These are phyloP conservation scores for Lasioglossum malachurum DNA, from an alignment of 2,888 invertebrate species.

Conservation along the genomic window DNA sequence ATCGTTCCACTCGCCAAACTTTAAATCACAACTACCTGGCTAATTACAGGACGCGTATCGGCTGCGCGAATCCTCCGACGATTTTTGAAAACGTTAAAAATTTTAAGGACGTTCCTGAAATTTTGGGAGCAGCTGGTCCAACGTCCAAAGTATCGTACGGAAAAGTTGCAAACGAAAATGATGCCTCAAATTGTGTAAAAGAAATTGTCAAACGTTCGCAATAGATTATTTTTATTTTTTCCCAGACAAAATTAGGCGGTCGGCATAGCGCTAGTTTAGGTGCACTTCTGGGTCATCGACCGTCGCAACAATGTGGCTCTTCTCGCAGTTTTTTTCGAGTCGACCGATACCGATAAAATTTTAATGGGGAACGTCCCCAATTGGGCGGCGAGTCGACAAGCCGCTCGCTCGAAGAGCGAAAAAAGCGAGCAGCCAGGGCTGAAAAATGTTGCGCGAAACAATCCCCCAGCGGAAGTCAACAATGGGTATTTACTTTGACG, in stretches of 20 bases:
- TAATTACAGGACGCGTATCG: not conserved
- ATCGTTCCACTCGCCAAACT: not conserved
- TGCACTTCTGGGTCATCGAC: not conserved
- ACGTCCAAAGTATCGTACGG: not conserved
- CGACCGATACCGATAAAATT: not conserved
- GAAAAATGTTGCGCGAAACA: slow-evolving; percentile 66
- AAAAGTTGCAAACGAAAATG: not conserved
- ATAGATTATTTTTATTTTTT: too few relatives aligned
- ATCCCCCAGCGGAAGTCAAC: slow-evolving; percentile 65
- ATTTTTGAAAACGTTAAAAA: too few relatives aligned
- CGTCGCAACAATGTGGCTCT: not conserved
- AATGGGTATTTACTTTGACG: slow-evolving; percentile 71
- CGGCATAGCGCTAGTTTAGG: not conserved
- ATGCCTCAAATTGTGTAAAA: not conserved
- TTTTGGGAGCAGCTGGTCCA: not conserved
- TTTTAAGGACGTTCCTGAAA: not conserved
- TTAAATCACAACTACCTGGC: not conserved
- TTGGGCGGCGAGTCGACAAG: slow-evolving; percentile 15
- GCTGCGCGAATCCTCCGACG: too few relatives aligned
- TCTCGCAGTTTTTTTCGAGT: not conserved
- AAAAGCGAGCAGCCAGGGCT: slow-evolving; percentile 22
- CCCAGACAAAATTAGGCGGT: not conserved
- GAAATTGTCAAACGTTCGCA: not conserved
- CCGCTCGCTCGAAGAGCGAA: slow-evolving; percentile 4
- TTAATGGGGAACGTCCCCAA: slow-evolving; percentile 16